phyloP scores from a whole-genome alignment of 2,113 vertebrate genomes.

The Corythornis cristatus region DNA sequence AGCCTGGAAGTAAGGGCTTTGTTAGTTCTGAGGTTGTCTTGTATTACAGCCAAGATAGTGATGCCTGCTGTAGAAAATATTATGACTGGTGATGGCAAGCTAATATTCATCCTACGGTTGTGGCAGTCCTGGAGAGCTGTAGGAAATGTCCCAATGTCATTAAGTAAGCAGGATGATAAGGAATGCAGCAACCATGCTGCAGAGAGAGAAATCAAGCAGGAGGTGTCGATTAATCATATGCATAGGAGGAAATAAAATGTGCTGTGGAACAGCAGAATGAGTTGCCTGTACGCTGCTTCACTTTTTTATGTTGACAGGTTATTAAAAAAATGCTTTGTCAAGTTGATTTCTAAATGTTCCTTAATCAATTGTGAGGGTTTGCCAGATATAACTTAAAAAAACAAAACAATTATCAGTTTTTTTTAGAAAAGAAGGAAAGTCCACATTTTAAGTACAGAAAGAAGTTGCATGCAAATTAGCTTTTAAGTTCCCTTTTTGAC shows the following conservation, averaged over 20 bases:
- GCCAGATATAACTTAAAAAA: background rate
- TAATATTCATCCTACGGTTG: background rate
- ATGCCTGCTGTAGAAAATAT: slow-evolving; percentile 9
- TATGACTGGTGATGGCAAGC: slow-evolving; percentile 5
- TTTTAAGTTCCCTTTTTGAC: background rate
- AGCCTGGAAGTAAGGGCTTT: background rate
- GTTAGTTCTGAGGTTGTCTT: background rate
- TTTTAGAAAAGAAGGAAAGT: background rate
- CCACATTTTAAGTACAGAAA: background rate
- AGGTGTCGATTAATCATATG: background rate
- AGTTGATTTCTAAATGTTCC: background rate
- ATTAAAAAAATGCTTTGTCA: background rate
- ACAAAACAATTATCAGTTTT: background rate
- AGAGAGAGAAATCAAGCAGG: background rate
- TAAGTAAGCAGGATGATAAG: background rate
- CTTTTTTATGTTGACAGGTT: background rate
- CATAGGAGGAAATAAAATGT: background rate
- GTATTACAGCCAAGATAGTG: background rate
- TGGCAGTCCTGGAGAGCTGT: background rate
- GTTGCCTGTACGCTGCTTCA: background rate
- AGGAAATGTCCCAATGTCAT: background rate
- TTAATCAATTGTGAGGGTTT: background rate
- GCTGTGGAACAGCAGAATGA: background rate
- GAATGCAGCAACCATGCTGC: background rate
- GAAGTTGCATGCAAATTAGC: fast-evolving